Conservation (phyloP, 1,140 invertebrate species). For the Drosophila chauvacae region DNA sequence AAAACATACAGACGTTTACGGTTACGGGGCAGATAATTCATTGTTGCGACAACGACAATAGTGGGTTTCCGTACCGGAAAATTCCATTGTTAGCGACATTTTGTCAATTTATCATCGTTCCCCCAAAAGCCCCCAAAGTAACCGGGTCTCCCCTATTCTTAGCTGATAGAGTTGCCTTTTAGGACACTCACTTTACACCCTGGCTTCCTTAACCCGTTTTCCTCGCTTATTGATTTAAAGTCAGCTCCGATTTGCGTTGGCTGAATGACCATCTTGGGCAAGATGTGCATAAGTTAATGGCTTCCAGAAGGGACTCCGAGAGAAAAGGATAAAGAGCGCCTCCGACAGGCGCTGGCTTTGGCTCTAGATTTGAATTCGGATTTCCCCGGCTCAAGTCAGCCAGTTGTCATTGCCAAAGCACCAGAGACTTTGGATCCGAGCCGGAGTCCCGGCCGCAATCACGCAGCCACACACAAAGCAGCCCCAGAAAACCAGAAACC, state of each 20-base stretch:
- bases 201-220: slow-evolving; percentile 2
- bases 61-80: slow-evolving; percentile 8
- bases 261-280: slow-evolving; percentile 22
- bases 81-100: slow-evolving; percentile 19
- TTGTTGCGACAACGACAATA: slow-evolving; percentile 5
- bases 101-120: slow-evolving; percentile 8
- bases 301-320: slow-evolving; percentile 17
- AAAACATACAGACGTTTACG: not conserved
- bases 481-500: slow-evolving; percentile 1
- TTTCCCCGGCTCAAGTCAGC: slow-evolving; percentile 33
- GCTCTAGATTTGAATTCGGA: slow-evolving; percentile 28
- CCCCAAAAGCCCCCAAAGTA: not conserved
- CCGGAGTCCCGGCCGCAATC: slow-evolving; percentile 29
- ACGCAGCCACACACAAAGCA: slow-evolving; percentile 15
- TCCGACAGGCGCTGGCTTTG: slow-evolving; percentile 10
- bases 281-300: slow-evolving; percentile 39
- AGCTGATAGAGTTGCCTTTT: slow-evolving; percentile 1
- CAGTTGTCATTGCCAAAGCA: slow-evolving; percentile 31
- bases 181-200: not conserved
- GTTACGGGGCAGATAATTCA: slow-evolving; percentile 10
- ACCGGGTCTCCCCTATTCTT: not conserved
- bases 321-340: slow-evolving; percentile 9
- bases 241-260: slow-evolving; percentile 32
- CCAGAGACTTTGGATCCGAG: slow-evolving; percentile 10
- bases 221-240: slow-evolving; percentile 38